Base-by-base conservation (phyloP, 2,888 invertebrate genomes). In the Hoplodrina blanda region DNA sequence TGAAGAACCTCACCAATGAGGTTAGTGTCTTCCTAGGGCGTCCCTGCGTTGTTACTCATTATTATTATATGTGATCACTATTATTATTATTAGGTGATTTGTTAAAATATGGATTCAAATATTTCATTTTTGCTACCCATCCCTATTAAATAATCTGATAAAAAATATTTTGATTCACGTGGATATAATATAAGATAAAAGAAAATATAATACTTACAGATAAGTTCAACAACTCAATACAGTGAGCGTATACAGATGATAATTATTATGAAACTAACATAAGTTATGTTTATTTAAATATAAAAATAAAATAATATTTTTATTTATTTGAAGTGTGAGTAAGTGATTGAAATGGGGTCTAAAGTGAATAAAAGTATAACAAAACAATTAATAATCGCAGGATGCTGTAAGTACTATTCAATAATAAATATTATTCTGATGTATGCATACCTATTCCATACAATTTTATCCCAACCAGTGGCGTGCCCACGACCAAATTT, bases 371-470 rank as follows among this genome's bases (percentile, higher is more conserved):
- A n/a, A 17, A 61, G 25, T 49, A 13, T 74, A 13, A 8, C 4
- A 0, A 76, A 50, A 44, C 76, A 74, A 55, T 68, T 17, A 19
- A 15, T 54, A 6, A 69, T 74, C 10, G 69, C 69, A 15, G 41
- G 25, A 44, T 62, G 76, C 19, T 17, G 76, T 73, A 53, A 73
- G 73, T 73, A 20, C 2, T 5, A 41, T 19, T 8, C 1, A 2
- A 2, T 5, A 30, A 2, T 66, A 0, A 20, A 54, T 46, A 20
- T 20, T 44, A 41, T 41, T 25, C 25, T 25, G 25, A 25, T 25
- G 2, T 25, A 25, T 1, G 25, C n/a, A n/a, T n/a, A n/a, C n/a
- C n/a, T n/a, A n/a, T n/a, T n/a, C n/a, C n/a, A n/a, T n/a, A n/a
- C n/a, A n/a, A n/a, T n/a, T n/a, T 2, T 25, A 25, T 25, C 25